A percentile compares a stretch with the other conserved stretches of the same genome.
phyloP scores from a whole-genome alignment of 2,113 vertebrate species.

The Sphyrna mokarran region DNA sequence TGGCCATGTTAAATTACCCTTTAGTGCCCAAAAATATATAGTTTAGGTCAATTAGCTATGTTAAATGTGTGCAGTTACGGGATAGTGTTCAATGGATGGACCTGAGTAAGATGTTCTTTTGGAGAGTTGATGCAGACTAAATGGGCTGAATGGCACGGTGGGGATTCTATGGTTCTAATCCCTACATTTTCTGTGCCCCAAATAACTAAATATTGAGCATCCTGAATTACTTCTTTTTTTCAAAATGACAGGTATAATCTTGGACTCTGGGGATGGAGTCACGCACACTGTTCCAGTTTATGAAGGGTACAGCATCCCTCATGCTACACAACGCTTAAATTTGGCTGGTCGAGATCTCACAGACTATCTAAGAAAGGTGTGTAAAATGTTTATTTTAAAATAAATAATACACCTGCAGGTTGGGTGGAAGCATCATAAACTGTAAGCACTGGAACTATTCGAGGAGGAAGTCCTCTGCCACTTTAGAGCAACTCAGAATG shows the following conservation, averaged over 20 bases:
- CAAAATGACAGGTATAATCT: slow-evolving; percentile 54
- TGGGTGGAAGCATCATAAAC: background rate
- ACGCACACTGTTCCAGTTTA: slow-evolving; percentile 65
- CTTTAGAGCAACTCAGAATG: background rate
- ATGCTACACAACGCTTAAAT: slow-evolving; percentile 58
- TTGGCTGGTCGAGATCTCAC: slow-evolving; percentile 61
- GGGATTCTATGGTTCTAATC: background rate
- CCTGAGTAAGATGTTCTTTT: too few relatives aligned
- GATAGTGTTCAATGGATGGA: too few relatives aligned
- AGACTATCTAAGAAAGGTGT: slow-evolving; percentile 57
- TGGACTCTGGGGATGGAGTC: slow-evolving; percentile 61
- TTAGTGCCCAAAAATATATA: too few relatives aligned
- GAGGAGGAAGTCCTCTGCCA: background rate
- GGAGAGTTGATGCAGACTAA: too few relatives aligned
- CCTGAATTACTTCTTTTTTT: background rate
- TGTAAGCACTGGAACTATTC: background rate
- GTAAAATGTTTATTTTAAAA: background rate
- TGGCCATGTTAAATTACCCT: too few relatives aligned
- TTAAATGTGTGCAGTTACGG: too few relatives aligned
- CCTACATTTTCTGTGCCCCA: background rate
- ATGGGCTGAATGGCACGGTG: too few relatives aligned
- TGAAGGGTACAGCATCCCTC: slow-evolving; percentile 59
- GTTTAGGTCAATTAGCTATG: too few relatives aligned
- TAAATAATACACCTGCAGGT: background rate
- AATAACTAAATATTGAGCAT: background rate